phyloP scores from a whole-genome alignment of 2,888 invertebrate species.

The Candidula unifasciata region DNA sequence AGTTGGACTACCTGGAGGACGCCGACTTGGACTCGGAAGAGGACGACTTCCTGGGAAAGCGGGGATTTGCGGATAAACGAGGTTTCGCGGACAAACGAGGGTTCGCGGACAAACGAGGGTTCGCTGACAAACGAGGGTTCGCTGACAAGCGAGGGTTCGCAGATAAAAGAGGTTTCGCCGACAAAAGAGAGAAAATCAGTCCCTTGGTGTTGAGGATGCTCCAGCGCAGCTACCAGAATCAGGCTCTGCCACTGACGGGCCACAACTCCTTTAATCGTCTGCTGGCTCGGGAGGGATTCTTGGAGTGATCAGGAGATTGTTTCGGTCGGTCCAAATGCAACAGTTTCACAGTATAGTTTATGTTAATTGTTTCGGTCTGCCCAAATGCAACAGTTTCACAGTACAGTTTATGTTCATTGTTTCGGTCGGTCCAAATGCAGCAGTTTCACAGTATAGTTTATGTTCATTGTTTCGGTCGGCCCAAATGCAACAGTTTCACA shows the following conservation, averaged over 20 bases:
- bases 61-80: conserved; percentile 51
- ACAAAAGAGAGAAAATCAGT: conserved; percentile 40
- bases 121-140: conserved; percentile 54
- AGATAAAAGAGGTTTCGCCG: conserved; percentile 56
- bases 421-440: too few species aligned
- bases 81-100: conserved; percentile 56
- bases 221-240: conserved; percentile 18
- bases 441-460: too few species aligned
- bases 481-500: too few species aligned
- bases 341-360: too few species aligned
- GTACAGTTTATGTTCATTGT: too few species aligned
- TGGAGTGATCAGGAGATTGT: neutral
- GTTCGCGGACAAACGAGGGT: conserved; percentile 54
- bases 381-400: too few species aligned
- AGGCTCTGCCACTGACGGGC: conserved; percentile 19
- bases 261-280: conserved; percentile 34
- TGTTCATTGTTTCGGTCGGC: too few species aligned
- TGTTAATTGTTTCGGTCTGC: too few species aligned
- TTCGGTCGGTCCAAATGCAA: too few species aligned
- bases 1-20: conserved; percentile 33
- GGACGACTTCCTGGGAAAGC: conserved; percentile 6
- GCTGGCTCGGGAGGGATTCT: conserved; percentile 24
- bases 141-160: conserved; percentile 56
- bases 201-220: conserved; percentile 27
- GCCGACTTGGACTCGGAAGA: conserved; percentile 21